A percentile compares a stretch with the other conserved stretches of the same genome.
Conservation (phyloP, 2,797 vertebrate species). For the Poecilia wingei region DNA sequence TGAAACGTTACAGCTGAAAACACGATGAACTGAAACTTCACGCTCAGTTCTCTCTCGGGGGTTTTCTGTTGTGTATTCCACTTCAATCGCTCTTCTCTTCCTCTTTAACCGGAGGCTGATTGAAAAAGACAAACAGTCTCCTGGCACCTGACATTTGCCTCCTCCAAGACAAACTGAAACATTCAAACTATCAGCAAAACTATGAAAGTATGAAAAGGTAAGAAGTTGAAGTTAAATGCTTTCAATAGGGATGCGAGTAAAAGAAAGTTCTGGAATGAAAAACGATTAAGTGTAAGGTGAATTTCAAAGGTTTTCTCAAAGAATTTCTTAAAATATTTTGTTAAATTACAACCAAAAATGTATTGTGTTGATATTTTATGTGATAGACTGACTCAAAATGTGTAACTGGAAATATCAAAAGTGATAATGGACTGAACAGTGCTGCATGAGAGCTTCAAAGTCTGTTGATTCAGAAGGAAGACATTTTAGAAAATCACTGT, state of each 20-base stretch:
- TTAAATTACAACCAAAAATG: neutral
- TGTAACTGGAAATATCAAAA: neutral
- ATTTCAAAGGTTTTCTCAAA: neutral
- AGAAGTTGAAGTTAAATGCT: neutral
- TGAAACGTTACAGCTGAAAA: too few relatives aligned
- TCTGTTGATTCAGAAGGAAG: too few relatives aligned
- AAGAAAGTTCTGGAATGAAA: slow-evolving; percentile 2
- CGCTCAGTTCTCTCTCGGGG: too few relatives aligned
- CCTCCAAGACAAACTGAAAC: neutral
- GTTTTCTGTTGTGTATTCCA: too few relatives aligned
- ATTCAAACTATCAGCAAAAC: neutral
- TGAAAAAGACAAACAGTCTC: slow-evolving; percentile 22
- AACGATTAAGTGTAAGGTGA: neutral
- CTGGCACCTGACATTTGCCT: neutral
- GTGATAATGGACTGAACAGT: neutral
- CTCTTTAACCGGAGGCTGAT: slow-evolving; percentile 15
- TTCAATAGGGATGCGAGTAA: neutral
- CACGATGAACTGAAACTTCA: too few relatives aligned
- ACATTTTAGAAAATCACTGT: too few relatives aligned
- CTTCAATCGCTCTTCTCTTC: too few relatives aligned
- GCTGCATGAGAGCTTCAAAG: too few relatives aligned
- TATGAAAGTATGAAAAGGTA: neutral
- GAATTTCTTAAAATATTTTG: neutral
- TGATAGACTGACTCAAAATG: neutral
- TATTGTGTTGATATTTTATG: neutral